Conservation (phyloP, 2,888 invertebrate genomes). For the Lasioglossum malachurum region DNA sequence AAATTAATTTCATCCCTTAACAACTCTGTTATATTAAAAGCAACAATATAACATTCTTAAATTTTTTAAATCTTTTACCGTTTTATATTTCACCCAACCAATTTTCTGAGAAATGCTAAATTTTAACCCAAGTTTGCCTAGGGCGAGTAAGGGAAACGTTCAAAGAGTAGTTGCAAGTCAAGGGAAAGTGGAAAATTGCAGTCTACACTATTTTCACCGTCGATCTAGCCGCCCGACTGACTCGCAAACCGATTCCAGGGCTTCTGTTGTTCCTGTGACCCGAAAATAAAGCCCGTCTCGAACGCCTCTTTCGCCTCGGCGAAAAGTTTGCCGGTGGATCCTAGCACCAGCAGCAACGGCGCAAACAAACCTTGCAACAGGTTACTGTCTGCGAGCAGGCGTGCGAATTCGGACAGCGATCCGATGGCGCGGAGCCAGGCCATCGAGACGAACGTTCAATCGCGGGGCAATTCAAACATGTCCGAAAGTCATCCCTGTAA, state of each 20-base stretch:
- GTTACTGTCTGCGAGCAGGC: slow-evolving; percentile 39
- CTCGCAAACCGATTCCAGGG: slow-evolving; percentile 76
- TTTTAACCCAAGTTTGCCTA: too few relatives aligned
- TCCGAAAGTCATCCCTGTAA: background rate
- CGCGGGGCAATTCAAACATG: slow-evolving; percentile 8
- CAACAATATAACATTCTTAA: too few relatives aligned
- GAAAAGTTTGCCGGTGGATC: slow-evolving; percentile 40
- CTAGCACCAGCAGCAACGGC: slow-evolving; percentile 75
- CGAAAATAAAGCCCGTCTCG: slow-evolving; percentile 65
- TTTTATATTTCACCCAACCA: too few relatives aligned
- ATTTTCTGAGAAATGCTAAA: too few relatives aligned
- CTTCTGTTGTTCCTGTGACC: slow-evolving; percentile 86
- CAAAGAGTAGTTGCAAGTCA: too few relatives aligned
- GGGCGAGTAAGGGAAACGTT: too few relatives aligned
- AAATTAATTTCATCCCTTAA: too few relatives aligned
- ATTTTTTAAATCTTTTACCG: too few relatives aligned
- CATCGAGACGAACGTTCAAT: background rate
- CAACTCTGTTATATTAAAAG: too few relatives aligned
- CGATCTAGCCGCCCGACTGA: background rate
- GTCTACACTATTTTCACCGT: background rate
- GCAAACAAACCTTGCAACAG: slow-evolving; percentile 65
- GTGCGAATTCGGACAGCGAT: slow-evolving; percentile 35
- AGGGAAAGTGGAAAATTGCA: background rate
- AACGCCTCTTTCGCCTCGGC: background rate
- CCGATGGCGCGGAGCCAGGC: slow-evolving; percentile 56